phyloP scores from a whole-genome alignment of 2,888 invertebrate genomes.

The Aleiodes leptofemur region DNA sequence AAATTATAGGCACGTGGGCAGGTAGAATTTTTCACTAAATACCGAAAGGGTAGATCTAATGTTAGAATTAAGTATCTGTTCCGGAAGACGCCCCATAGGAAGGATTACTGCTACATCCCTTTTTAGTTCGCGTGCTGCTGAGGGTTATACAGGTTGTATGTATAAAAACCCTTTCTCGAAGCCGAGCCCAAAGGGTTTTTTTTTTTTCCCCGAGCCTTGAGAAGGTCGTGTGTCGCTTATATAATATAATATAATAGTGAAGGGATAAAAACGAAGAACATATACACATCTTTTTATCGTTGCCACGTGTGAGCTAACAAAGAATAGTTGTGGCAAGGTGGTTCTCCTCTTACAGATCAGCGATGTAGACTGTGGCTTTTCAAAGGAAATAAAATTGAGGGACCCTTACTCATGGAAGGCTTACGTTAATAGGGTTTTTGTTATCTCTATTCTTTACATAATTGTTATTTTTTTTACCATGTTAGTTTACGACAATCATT shows the following conservation, averaged over 20 bases:
- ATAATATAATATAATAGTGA: slow-evolving; percentile 47
- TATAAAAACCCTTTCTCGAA: slow-evolving; percentile 25
- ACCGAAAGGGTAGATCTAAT: slow-evolving; percentile 50
- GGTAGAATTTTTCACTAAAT: slow-evolving; percentile 34
- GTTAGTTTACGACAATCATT: not conserved
- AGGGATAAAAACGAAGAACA: slow-evolving; percentile 36
- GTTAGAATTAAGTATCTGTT: slow-evolving; percentile 57
- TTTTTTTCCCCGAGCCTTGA: slow-evolving; percentile 39
- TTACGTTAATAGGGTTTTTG: slow-evolving; percentile 27
- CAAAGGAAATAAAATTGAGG: slow-evolving; percentile 19
- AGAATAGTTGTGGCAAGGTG: slow-evolving; percentile 71
- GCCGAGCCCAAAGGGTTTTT: slow-evolving; percentile 46
- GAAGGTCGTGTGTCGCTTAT: slow-evolving; percentile 55
- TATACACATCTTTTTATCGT: slow-evolving; percentile 52
- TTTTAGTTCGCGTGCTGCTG: slow-evolving; percentile 56
- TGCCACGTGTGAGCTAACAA: slow-evolving; percentile 73
- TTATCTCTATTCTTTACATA: slow-evolving; percentile 25
- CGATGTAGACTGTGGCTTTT: slow-evolving; percentile 35
- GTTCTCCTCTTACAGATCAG: slow-evolving; percentile 31
- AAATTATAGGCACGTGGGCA: slow-evolving; percentile 42
- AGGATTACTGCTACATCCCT: slow-evolving; percentile 55
- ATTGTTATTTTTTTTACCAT: slow-evolving; percentile 35
- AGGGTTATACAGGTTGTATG: slow-evolving; percentile 54
- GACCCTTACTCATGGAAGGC: slow-evolving; percentile 6
- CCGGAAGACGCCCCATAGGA: slow-evolving; percentile 53